Evolutionary conservation across 2,113 vertebrate species (phyloP), one percentile per base, ranked within the genome.

Genomic region (Sarotherodon lohbergeri): DNA sequence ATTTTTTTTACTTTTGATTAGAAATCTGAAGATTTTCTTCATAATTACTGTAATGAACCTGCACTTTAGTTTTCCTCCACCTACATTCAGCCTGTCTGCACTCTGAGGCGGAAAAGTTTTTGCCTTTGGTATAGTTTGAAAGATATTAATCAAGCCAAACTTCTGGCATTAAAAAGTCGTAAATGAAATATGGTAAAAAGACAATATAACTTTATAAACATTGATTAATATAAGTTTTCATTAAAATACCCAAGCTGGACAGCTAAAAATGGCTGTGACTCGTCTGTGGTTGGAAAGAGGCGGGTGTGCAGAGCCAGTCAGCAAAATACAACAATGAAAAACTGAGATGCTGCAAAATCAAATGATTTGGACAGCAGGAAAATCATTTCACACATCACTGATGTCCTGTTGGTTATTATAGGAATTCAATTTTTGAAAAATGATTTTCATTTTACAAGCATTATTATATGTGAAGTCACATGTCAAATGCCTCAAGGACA

Each of bases 81-180:
- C 32, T 63, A 0, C 61, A n/a, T 36, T 0, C 59, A n/a, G 17
- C 59, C 59, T 36, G 59, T 63, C 32, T 63, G 32, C 59, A 36
- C 12, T 7, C 9, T 19, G 3, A 34, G 57, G 34, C 3, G 27
- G 27, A 27, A 27, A 27, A 27, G 66, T 24, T 24, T 43, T 0
- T 71, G 66, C 7, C 4, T 71, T 68, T 66, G 17, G 32, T 66
- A 36, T 66, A 63, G 9, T 63, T 66, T 1, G 19, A 68, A 68
- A 68, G 66, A 24, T 71, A 71, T 43, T 22, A 71, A 71, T 71
- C n/a, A 24, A 71, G n/a, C 11, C 12, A 24, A 24, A 43, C 12
- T 6, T 43, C 36, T 13, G 11, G 11, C 11, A 22, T 68, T 68
- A 68, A 3, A 22, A 68, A 68, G 2, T 14, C 13, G 6, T 41